A percentile compares a stretch with the other conserved stretches of the same genome.
These are phyloP conservation scores for Phyto melanocephala DNA, from an alignment of 2,888 invertebrate species.

Conservation along the genomic window DNA sequence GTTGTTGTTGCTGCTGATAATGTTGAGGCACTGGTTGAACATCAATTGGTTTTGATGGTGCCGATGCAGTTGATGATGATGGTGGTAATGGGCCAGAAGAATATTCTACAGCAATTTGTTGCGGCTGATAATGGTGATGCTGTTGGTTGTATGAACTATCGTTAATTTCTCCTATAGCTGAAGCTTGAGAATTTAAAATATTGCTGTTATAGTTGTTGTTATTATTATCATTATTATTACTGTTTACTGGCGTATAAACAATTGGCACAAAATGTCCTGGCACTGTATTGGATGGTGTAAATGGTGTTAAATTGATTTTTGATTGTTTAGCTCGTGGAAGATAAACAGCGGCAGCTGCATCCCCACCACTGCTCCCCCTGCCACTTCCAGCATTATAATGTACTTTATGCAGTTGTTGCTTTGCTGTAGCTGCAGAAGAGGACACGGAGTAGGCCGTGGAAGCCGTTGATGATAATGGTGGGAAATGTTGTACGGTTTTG, in stretches of 20 bases:
- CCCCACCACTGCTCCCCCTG: constrained; percentile 23
- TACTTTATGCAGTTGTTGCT: constrained; percentile 32
- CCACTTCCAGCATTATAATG: not conserved
- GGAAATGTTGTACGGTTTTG: constrained; percentile 75
- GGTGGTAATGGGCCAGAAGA: constrained; percentile 50
- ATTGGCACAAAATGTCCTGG: constrained; percentile 81
- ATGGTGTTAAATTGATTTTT: constrained; percentile 80
- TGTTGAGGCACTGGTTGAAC: constrained; percentile 40
- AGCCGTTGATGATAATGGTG: constrained; percentile 68
- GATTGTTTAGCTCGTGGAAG: constrained; percentile 74
- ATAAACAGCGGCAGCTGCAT: constrained; percentile 54
- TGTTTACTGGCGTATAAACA: constrained; percentile 77
- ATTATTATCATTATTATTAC: constrained; percentile 59
- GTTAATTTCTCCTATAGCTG: constrained; percentile 17
- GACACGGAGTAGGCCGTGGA: constrained; percentile 64
- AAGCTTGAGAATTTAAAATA: constrained; percentile 50
- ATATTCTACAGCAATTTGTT: constrained; percentile 72
- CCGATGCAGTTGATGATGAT: constrained; percentile 24
- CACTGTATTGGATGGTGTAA: constrained; percentile 80
- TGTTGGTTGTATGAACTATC: constrained; percentile 59
- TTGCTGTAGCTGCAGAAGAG: constrained; percentile 62
- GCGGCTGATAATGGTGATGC: constrained; percentile 55
- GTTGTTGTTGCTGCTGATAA: constrained; percentile 38
- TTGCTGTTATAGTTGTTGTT: constrained; percentile 53
- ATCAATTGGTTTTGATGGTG: constrained; percentile 19